Evolutionary conservation across 2,113 vertebrate species (phyloP).

Genomic region (Eptatretus burgeri): DNA sequence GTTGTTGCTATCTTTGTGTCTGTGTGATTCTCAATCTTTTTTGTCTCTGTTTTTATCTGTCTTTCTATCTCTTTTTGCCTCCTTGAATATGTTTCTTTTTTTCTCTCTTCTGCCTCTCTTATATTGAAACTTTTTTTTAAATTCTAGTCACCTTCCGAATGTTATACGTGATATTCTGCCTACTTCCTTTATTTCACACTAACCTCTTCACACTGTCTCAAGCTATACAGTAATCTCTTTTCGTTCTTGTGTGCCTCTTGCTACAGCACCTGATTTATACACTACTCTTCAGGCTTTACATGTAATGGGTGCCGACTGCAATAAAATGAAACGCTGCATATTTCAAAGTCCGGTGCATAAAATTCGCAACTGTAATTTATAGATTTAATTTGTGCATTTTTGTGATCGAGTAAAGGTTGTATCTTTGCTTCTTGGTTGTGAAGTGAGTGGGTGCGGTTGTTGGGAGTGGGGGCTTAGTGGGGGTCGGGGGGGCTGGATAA

Average conservation of each 20-base stretch:
- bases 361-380: constrained; percentile 17
- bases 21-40: constrained; percentile 13
- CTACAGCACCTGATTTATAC: constrained; percentile 96
- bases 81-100: neutral
- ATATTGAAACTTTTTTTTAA: no score
- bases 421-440: neutral
- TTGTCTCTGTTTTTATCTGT: neutral
- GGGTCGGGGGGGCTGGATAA: neutral
- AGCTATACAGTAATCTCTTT: no score
- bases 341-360: constrained; percentile 95
- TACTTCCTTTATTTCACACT: no score
- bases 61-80: neutral
- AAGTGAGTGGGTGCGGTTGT: neutral
- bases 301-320: constrained; percentile 98
- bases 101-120: neutral
- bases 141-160: no score
- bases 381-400: neutral
- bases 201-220: no score
- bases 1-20: constrained; percentile 6
- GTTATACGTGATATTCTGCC: no score
- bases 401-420: constrained; percentile 1
- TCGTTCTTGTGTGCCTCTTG: no score
- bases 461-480: neutral
- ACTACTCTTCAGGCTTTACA: constrained; percentile 95
- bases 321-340: constrained; percentile 99